Conservation (phyloP, 1,140 invertebrate genomes). For the Xylocopa sonorina region DNA sequence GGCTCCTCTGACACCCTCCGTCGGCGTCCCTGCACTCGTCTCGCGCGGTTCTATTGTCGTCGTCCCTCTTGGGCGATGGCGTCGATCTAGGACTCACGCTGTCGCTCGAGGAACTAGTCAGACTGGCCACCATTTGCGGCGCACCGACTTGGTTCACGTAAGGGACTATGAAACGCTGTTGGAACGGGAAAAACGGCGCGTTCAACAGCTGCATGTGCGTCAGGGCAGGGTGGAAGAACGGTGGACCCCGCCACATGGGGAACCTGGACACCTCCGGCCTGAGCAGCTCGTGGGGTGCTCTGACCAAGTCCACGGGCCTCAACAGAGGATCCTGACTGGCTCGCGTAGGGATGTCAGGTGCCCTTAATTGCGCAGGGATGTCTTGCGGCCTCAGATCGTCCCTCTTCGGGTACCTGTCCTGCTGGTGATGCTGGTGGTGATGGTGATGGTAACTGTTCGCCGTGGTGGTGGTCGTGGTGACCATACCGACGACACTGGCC, state of each 20-base stretch:
- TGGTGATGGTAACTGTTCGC: constrained; percentile 69
- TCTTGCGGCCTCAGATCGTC: constrained; percentile 70
- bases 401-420: constrained; percentile 66
- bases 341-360: constrained; percentile 60
- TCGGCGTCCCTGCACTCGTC: constrained; percentile 13
- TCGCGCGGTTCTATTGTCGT: constrained; percentile 34
- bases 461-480: constrained; percentile 76
- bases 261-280: constrained; percentile 75
- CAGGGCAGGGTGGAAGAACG: constrained; percentile 75
- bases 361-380: constrained; percentile 55
- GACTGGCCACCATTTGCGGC: constrained; percentile 67
- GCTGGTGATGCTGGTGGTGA: constrained; percentile 52
- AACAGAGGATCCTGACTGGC: constrained; percentile 51
- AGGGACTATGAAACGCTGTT: constrained; percentile 76
- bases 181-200: constrained; percentile 77
- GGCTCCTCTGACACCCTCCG: constrained; percentile 21
- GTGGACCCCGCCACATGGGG: constrained; percentile 75
- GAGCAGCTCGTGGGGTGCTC: constrained; percentile 68
- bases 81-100: constrained; percentile 75
- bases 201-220: constrained; percentile 78
- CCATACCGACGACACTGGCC: constrained; percentile 76
- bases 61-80: constrained; percentile 72
- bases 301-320: constrained; percentile 65
- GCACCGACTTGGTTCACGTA: constrained; percentile 74
- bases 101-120: constrained; percentile 76